Evolutionary conservation across 2,797 vertebrate genomes (phyloP).

Genomic region (Steatocranus sp.): DNA sequence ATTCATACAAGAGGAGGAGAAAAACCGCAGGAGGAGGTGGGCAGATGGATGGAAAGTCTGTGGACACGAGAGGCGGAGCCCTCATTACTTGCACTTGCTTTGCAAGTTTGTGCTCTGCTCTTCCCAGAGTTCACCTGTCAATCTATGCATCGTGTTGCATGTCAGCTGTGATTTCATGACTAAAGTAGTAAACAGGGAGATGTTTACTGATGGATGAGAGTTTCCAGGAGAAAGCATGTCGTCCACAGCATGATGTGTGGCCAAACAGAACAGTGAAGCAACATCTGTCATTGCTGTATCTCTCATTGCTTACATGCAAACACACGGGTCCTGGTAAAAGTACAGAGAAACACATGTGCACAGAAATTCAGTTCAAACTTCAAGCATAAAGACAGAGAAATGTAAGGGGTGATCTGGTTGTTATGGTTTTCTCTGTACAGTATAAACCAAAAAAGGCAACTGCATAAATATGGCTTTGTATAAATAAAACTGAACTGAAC

Average conservation of each 20-base stretch:
- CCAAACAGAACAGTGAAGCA: neutral
- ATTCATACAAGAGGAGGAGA: neutral
- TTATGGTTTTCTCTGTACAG: fast-evolving
- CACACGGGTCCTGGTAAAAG: fast-evolving
- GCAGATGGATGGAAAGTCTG: neutral
- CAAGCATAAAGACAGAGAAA: neutral
- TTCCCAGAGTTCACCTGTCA: neutral
- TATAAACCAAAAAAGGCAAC: fast-evolving
- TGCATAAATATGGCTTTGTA: neutral
- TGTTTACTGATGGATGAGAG: neutral
- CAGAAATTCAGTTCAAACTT: neutral
- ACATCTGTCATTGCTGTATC: neutral
- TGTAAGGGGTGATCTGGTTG: neutral
- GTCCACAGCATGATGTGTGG: neutral
- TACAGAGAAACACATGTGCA: neutral
- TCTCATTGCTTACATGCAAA: neutral
- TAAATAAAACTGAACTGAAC: neutral
- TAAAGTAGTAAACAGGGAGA: fast-evolving
- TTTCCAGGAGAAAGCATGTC: neutral
- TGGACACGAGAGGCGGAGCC: neutral
- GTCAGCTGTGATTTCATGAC: neutral
- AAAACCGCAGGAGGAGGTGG: neutral
- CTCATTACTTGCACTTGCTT: neutral
- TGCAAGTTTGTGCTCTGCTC: neutral
- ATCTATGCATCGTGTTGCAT: neutral